phyloP scores from a whole-genome alignment of 2,888 invertebrate genomes.

The Noctuana brunneofusca region DNA sequence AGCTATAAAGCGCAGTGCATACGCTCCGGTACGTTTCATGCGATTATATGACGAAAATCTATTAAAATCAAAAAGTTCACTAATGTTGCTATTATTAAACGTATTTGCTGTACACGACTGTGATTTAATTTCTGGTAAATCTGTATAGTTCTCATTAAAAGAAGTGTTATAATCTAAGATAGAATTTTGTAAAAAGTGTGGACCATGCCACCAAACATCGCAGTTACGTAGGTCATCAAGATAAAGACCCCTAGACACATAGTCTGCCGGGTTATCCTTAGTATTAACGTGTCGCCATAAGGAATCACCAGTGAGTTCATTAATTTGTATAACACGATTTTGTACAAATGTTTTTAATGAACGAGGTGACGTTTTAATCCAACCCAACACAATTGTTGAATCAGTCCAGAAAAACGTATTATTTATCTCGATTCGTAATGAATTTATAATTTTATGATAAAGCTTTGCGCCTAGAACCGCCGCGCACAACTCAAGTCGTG shows the following conservation, averaged over 20 bases:
- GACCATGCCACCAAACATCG: background rate
- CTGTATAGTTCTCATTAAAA: background rate
- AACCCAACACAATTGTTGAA: conserved; percentile 11
- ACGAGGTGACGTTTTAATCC: conserved; percentile 8
- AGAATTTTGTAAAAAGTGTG: background rate
- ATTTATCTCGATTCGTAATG: background rate
- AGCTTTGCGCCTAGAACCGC: conserved; percentile 1
- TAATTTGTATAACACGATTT: conserved; percentile 8
- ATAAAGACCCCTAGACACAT: conserved; percentile 4
- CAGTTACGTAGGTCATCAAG: background rate
- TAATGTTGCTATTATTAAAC: background rate
- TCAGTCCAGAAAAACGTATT: conserved; percentile 5
- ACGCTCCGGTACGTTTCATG: background rate
- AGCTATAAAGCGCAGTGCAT: conserved; percentile 1
- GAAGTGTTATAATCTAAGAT: background rate
- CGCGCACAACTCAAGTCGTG: conserved; percentile 3
- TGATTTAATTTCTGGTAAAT: background rate
- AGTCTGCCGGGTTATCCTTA: conserved; percentile 9
- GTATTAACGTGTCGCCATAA: conserved; percentile 6
- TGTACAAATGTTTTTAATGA: conserved; percentile 14
- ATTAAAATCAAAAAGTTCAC: background rate
- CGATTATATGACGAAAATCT: background rate
- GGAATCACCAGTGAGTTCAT: conserved; percentile 3
- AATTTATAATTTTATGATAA: background rate
- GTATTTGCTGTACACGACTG: background rate